Evolutionary conservation across 1,140 invertebrate species (phyloP), one percentile per base, ranked within the genome.

Genomic region (Adelges cooleyi): DNA sequence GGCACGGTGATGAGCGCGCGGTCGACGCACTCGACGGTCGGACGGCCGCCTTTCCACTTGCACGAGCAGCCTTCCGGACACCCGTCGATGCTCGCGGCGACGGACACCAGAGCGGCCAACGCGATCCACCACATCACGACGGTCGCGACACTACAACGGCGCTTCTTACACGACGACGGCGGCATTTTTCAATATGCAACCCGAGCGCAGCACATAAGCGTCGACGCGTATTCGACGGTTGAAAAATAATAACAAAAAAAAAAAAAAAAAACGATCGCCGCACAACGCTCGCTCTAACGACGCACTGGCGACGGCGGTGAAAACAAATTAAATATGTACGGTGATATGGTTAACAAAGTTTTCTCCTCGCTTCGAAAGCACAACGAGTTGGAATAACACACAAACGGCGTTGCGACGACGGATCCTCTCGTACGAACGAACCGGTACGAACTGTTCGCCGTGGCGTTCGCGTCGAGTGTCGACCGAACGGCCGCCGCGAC

Each of bases 1-100:
- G 89, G 89, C 53, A 93, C 83, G 65, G 82, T 74, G 65, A 80
- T 78, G 5, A 86, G 76, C 18, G 80, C 75, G 49, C 78, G 77
- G n/a, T 79, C 74, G 22, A 80, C 81, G 71, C 90, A 93, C 67
- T 91, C 86, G 0, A 88, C 89, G 18, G 83, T 84, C 72, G 86
- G 89, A 73, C 86, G 89, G 1, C 89, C 88, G 46, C 82, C 84
- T 4, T 81, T 80, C 87, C 87, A 90, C 62, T 83, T 82, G 71
- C 87, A 90, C 69, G 84, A 84, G 75, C 88, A 90, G 51, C 80
- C 79, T 1, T 75, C 27, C 75, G 77, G 25, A 77, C 71, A 68
- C 76, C 77, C 48, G 80, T 51, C 80, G 25, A 75, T 73, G 68
- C 75, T 76, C 81, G 82, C 29, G 82, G 52, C 40, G 4, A 78